Conservation (phyloP, 2,797 vertebrate species). For the Chaetodon trifasciatus region DNA sequence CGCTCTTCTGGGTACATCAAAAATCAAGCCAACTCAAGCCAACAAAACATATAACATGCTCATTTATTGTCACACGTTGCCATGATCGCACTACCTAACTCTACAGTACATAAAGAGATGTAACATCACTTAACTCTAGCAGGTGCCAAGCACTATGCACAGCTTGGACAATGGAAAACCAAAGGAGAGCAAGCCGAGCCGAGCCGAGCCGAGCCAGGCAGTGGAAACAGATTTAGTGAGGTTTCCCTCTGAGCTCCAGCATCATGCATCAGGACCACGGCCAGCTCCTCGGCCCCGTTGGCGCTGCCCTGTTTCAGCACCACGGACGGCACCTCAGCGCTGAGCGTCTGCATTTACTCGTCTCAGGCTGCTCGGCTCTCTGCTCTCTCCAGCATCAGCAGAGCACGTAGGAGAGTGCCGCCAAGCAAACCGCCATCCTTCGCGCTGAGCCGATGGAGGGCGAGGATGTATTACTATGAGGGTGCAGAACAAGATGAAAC, state of each 20-base stretch:
- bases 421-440: slow-evolving; percentile 31
- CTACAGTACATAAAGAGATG: too few species aligned
- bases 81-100: too few species aligned
- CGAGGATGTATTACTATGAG: slow-evolving; percentile 40
- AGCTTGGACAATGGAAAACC: too few species aligned
- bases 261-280: slow-evolving; percentile 13
- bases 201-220: too few species aligned
- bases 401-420: slow-evolving; percentile 38
- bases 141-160: too few species aligned
- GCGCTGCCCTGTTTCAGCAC: slow-evolving; percentile 36
- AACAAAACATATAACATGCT: too few species aligned
- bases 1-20: too few species aligned
- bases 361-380: slow-evolving; percentile 9
- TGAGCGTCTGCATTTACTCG: slow-evolving; percentile 5
- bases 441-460: slow-evolving; percentile 35
- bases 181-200: too few species aligned
- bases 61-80: too few species aligned
- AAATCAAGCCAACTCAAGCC: too few species aligned
- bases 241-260: not conserved
- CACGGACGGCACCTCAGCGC: slow-evolving; percentile 24
- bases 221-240: too few species aligned
- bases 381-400: slow-evolving; percentile 23
- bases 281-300: not conserved
- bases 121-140: too few species aligned
- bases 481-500: slow-evolving; percentile 52